Evolutionary conservation across 1,140 invertebrate genomes (phyloP), one percentile per base, ranked within the genome.

Genomic region (Apis mellifera): DNA sequence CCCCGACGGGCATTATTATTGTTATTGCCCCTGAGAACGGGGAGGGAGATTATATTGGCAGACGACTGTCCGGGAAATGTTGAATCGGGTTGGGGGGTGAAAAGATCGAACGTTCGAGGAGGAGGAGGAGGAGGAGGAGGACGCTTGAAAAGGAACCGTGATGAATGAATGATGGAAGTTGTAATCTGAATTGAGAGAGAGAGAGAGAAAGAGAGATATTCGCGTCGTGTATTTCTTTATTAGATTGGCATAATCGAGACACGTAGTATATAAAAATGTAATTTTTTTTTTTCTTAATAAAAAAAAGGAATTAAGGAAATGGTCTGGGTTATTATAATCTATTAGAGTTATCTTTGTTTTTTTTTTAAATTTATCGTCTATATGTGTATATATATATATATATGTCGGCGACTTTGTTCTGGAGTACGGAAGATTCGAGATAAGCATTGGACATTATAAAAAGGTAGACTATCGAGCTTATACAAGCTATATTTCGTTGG

Each of bases 1-100:
- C 73, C 65, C 65, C 77, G 83, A 85, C 81, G 76, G 83, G 62
- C 82, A 84, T 90, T 89, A 89, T 90, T 87, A 89, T 88, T 70
- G 75, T 87, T 90, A 90, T 89, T 89, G 88, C 81, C 32, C 32
- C 69, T 32, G 19, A 59, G 65, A 60, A 62, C 59, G 54, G 64
- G 64, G 72, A 42, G 60, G 57, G 11, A 60, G 54, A 75, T n/a
- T n/a, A n/a, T 75, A 57, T 81, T 42, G 72, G 12, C 12, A 52
- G 73, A 72, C 65, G 70, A 84, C 70, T 78, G 73, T 65, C 42
- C 64, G 13, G 23, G 64, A 76, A 68, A 82, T 59, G 64, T 59
- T 15, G 13, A 15, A 81, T 54, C 64, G 66, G 32, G 32, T 42
- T 42, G 32, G 32, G 32, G 32, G 5, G 32, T 42, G 32, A 42